These are phyloP conservation scores for Betta splendens DNA, from an alignment of 2,797 vertebrate species.

Conservation along the genomic window DNA sequence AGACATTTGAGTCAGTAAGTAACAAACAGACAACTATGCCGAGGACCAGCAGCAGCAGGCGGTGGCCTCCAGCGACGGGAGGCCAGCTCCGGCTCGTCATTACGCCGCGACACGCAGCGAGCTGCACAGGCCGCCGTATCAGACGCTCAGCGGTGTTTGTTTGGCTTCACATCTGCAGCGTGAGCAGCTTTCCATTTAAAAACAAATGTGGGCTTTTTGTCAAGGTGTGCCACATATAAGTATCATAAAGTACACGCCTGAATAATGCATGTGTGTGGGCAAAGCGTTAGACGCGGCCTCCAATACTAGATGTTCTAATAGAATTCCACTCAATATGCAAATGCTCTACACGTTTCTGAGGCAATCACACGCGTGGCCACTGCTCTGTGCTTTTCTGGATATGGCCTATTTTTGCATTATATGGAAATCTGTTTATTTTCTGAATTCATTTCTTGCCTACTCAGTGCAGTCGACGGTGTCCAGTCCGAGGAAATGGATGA, in stretches of 20 bases:
- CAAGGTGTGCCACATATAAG: background rate
- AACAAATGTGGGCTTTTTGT: background rate
- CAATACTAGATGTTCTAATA: slow-evolving; percentile 47
- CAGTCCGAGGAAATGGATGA: slow-evolving; percentile 19
- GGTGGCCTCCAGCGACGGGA: no score
- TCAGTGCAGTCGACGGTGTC: slow-evolving; percentile 22
- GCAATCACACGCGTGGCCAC: slow-evolving; percentile 30
- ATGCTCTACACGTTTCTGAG: slow-evolving; percentile 49
- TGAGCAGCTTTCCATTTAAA: background rate
- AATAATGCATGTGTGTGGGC: slow-evolving; percentile 45
- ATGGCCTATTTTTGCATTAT: slow-evolving; percentile 33
- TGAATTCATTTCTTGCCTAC: slow-evolving; percentile 3
- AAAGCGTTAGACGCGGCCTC: slow-evolving; percentile 48
- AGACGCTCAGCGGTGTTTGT: background rate
- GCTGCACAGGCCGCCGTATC: background rate
- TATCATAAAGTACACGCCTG: slow-evolving; percentile 42
- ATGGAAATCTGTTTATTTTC: slow-evolving; percentile 52
- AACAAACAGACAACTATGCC: no score
- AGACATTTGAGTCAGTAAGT: no score
- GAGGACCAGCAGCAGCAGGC: no score
- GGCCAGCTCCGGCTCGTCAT: background rate
- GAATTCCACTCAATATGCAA: slow-evolving; percentile 70
- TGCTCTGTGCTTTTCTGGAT: slow-evolving; percentile 36
- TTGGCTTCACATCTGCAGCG: no score
- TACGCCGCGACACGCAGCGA: background rate